These are phyloP conservation scores for Xenopus laevis DNA, from an alignment of 2,113 vertebrate species.

Conservation along the genomic window DNA sequence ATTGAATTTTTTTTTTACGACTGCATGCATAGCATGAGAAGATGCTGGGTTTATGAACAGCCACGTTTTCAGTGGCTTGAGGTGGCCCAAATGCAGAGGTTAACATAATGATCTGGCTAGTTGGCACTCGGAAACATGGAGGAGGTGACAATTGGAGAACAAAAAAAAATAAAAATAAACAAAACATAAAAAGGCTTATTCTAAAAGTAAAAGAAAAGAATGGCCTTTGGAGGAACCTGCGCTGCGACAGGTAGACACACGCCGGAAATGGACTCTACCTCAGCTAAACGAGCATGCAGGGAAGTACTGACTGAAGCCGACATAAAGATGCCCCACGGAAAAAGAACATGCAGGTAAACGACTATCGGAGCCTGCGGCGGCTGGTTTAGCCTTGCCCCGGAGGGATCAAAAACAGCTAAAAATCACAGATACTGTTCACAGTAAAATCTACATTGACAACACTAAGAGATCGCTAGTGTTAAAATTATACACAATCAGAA, in stretches of 20 bases:
- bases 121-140: slow-evolving; percentile 88
- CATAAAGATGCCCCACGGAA: slow-evolving; percentile 87
- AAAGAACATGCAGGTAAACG: slow-evolving; percentile 84
- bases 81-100: slow-evolving; percentile 84
- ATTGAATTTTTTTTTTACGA: slow-evolving; percentile 66
- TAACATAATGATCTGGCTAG: slow-evolving; percentile 87
- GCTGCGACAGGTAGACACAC: slow-evolving; percentile 69
- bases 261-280: slow-evolving; percentile 72
- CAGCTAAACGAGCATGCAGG: slow-evolving; percentile 86
- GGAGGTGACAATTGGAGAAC: slow-evolving; percentile 80
- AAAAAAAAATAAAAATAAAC: slow-evolving; percentile 61
- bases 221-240: slow-evolving; percentile 84
- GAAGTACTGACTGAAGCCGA: slow-evolving; percentile 88
- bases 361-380: slow-evolving; percentile 86
- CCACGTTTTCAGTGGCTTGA: slow-evolving; percentile 81
- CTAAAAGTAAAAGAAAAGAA: slow-evolving; percentile 58
- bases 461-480: slow-evolving; percentile 91
- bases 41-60: slow-evolving; percentile 84
- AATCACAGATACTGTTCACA: slow-evolving; percentile 87
- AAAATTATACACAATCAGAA: slow-evolving; percentile 91
- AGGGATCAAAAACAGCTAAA: slow-evolving; percentile 82
- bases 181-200: slow-evolving; percentile 78
- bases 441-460: slow-evolving; percentile 91
- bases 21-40: slow-evolving; percentile 89
- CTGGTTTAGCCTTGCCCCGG: slow-evolving; percentile 85